Evolutionary conservation across 2,113 vertebrate genomes (phyloP).

Genomic region (Hemichromis elongatus): DNA sequence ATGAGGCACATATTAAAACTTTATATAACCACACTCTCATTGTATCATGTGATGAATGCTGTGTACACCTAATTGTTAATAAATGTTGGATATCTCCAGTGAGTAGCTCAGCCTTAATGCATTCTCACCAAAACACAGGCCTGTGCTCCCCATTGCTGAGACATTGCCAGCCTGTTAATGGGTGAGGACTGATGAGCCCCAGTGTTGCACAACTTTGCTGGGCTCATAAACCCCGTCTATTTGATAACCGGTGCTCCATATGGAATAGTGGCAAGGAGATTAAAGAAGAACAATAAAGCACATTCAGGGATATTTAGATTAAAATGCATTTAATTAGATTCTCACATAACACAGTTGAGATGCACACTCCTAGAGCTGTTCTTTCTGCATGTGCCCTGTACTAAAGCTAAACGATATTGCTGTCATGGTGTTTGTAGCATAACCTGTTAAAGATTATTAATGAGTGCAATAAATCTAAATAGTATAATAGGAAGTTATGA

Average conservation of each 20-base stretch:
- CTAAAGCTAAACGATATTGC: constrained; percentile 86
- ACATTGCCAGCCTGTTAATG: constrained; percentile 32
- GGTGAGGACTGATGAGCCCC: constrained; percentile 37
- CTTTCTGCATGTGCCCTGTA: constrained; percentile 73
- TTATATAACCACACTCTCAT: not conserved
- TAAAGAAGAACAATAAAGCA: constrained; percentile 63
- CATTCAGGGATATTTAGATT: constrained; percentile 71
- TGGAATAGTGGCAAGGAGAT: constrained; percentile 57
- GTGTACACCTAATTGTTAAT: constrained; percentile 26
- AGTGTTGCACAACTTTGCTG: constrained; percentile 15
- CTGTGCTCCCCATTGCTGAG: constrained; percentile 11
- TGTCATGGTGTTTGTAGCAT: constrained; percentile 81
- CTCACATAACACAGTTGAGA: constrained; percentile 44
- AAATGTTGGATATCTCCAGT: constrained; percentile 2
- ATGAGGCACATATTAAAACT: not conserved
- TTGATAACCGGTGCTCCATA: constrained; percentile 57
- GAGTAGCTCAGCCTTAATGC: not conserved
- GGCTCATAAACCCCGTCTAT: constrained; percentile 47
- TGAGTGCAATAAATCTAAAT: constrained; percentile 92
- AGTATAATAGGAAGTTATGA: constrained; percentile 91
- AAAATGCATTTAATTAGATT: constrained; percentile 71
- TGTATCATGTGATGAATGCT: constrained; percentile 8
- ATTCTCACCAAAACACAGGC: constrained; percentile 4
- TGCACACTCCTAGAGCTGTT: constrained; percentile 84
- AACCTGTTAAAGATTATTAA: constrained; percentile 94